Percentiles rank a stretch among this genome's conserved stretches.
Conservation (phyloP, 92 coral and sea anemone genomes). For the Palythoa heliodiscus region DNA sequence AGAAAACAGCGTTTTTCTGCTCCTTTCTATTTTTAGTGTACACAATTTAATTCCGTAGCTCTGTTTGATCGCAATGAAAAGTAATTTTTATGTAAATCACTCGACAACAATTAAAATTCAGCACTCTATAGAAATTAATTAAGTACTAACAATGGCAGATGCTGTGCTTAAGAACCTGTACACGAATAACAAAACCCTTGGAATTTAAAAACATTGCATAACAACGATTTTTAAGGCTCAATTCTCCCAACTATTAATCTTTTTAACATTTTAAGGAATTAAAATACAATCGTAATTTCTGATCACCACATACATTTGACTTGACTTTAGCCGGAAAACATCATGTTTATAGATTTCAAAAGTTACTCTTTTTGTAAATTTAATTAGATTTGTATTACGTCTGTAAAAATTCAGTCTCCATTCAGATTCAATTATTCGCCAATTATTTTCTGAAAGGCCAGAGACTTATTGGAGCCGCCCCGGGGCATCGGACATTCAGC, state of each 20-base stretch:
- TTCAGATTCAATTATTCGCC: conserved; percentile 3
- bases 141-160: neutral
- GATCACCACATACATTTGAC: neutral
- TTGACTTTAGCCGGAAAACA: neutral
- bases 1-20: neutral
- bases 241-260: neutral
- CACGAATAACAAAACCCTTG: conserved; percentile 24
- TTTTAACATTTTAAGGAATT: conserved; percentile 5
- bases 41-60: conserved; percentile 10
- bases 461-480: too few species aligned
- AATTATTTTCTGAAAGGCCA: neutral
- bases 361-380: neutral
- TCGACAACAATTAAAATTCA: conserved; percentile 22
- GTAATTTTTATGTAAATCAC: conserved; percentile 12
- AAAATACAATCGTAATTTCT: neutral
- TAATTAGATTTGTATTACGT: conserved; percentile 19
- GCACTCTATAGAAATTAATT: conserved; percentile 25
- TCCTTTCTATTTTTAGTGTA: conserved; percentile 6
- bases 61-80: conserved; percentile 23
- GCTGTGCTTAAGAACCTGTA: conserved; percentile 17
- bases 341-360: neutral
- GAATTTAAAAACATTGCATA: conserved; percentile 10
- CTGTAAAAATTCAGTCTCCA: conserved; percentile 11
- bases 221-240: neutral
- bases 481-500: too few species aligned